Evolutionary conservation across 2,888 invertebrate species (phyloP), one percentile per base, ranked within the genome.

Genomic region (Tryphoninae sp.): DNA sequence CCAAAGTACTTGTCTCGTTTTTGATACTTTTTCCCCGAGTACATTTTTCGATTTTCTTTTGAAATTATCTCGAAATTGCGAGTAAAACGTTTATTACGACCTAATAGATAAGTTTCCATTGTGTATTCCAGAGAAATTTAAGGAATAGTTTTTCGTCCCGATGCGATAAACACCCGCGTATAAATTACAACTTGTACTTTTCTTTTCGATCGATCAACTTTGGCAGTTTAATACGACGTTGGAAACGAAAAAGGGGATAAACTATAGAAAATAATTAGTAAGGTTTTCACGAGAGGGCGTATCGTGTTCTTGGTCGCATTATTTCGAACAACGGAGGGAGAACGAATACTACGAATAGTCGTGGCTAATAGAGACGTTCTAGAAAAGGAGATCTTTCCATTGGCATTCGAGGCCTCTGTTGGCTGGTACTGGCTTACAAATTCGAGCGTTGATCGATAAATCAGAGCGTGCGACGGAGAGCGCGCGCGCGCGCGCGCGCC

Each of bases 1-100:
- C 82, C 85, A 85, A 84, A 82, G 84, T 86, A 86, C 85, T 82
- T 85, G 84, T 84, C 71, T 78, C 79, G 11, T 55, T 67, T 59
- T 78, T 79, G 13, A 51, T 67, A 45, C 11, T 61, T 49, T 49
- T 58, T 19, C 13, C 22, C 11, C 8, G 13, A n/a, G 7, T 53
- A 33, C 40, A 26, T 64, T 62, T 40, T 45, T 26, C 62, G 42
- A n/a, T 6, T 49, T 40, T 40, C 45, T n/a, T n/a, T 64, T 33
- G 26, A 26, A 23, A 64, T 33, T 64, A 19, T 64, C 9, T 33
- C 8, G 11, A 26, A 45, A 45, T 13, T 45, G 13, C 13, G 6
- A 33, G 33, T 33, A 33, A 6, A 6, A 33, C 6, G 6, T 33
- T 33, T 33, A 33, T 6, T 33, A 33, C 4, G 6, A 33, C 19